A percentile compares a stretch with the other conserved stretches of the same genome.
phyloP scores from a whole-genome alignment of 1,140 invertebrate species.

The Lutraria rhynchaena region DNA sequence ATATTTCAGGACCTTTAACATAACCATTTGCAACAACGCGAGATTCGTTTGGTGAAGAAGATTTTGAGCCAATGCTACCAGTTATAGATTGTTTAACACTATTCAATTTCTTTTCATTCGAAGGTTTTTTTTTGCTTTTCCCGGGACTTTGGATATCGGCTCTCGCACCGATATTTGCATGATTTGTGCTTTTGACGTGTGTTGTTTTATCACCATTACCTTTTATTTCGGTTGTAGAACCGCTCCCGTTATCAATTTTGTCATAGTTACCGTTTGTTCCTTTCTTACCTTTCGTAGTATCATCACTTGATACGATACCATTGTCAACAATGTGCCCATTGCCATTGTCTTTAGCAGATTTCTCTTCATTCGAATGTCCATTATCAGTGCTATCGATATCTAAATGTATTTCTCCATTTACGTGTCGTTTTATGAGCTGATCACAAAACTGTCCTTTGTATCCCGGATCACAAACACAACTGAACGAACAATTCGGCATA shows the following conservation, averaged over 20 bases:
- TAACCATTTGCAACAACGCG: conserved; percentile 17
- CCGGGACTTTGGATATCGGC: too few species aligned
- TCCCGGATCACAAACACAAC: conserved; percentile 15
- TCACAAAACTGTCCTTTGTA: conserved; percentile 39
- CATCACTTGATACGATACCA: too few species aligned
- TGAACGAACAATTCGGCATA: conserved; percentile 19
- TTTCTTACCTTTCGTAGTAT: background rate
- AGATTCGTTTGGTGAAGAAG: background rate
- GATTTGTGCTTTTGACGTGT: background rate
- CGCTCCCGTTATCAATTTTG: too few species aligned
- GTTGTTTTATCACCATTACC: background rate
- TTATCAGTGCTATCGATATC: background rate
- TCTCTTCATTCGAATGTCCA: background rate
- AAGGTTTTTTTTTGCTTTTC: background rate
- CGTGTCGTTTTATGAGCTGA: conserved; percentile 20
- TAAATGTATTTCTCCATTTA: conserved; percentile 20
- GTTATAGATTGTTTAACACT: background rate
- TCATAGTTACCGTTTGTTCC: background rate
- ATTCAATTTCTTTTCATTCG: background rate
- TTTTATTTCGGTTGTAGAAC: background rate
- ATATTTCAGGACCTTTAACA: conserved; percentile 22
- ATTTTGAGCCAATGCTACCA: background rate
- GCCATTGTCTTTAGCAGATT: background rate
- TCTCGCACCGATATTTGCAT: background rate
- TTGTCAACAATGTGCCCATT: background rate